phyloP scores from a whole-genome alignment of 2,113 vertebrate species.

The Aythya baeri region DNA sequence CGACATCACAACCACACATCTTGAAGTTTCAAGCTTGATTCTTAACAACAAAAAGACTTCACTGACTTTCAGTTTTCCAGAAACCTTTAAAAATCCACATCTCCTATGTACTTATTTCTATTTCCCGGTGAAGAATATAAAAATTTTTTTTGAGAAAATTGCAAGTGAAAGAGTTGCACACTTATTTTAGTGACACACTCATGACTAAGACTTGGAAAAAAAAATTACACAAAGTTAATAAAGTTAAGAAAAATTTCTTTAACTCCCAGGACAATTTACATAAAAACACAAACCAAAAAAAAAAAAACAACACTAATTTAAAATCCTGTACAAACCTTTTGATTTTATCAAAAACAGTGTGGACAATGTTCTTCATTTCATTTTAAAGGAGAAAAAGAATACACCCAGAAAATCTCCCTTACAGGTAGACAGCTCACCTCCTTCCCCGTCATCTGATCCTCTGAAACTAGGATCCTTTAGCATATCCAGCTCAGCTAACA shows the following conservation, averaged over 20 bases:
- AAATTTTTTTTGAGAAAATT: not conserved
- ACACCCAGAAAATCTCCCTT: not conserved
- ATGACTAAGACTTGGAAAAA: not conserved
- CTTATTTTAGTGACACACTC: not conserved
- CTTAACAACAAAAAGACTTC: not conserved
- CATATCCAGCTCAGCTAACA: constrained; percentile 98
- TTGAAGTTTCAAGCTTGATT: not conserved
- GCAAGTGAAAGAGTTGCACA: accelerated
- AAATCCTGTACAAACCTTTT: not conserved
- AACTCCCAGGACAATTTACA: not conserved
- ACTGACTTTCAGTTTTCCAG: not conserved
- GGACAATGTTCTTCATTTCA: not conserved
- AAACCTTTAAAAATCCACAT: not conserved
- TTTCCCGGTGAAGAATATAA: not conserved
- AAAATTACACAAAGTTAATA: not conserved
- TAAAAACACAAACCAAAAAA: not conserved
- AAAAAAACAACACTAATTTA: not conserved
- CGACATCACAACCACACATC: no score
- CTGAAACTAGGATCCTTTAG: constrained; percentile 97
- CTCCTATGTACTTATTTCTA: not conserved
- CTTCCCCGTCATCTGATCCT: constrained; percentile 96
- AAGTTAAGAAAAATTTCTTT: not conserved
- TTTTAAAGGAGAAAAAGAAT: not conserved
- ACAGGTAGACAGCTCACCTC: constrained; percentile 74
- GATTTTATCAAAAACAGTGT: not conserved